phyloP scores from a whole-genome alignment of 1,140 invertebrate genomes.

The Drosophila bipectinata region DNA sequence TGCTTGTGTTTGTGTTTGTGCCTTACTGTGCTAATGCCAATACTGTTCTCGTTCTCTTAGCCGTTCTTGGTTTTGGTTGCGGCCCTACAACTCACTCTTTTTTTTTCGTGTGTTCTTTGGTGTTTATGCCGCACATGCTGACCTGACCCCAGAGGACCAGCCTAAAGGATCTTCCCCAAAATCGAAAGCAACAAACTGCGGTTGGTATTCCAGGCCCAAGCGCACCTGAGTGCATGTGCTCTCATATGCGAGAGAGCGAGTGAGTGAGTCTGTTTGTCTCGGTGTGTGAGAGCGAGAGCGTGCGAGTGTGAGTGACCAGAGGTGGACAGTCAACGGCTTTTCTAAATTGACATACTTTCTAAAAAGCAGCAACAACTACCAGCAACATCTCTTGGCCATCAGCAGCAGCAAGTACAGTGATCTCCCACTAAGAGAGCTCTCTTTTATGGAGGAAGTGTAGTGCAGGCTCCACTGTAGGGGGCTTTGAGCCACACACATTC shows the following conservation, averaged over 20 bases:
- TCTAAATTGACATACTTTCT: slow-evolving; percentile 82
- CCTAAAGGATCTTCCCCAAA: slow-evolving; percentile 3
- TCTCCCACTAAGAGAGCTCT: not conserved
- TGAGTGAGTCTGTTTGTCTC: not conserved
- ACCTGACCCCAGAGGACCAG: slow-evolving; percentile 15
- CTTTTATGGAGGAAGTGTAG: no score
- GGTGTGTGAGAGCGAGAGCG: slow-evolving; percentile 19
- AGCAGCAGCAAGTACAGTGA: slow-evolving; percentile 30
- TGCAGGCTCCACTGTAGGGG: slow-evolving; percentile 6
- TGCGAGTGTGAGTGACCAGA: slow-evolving; percentile 27
- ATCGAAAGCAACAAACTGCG: slow-evolving; percentile 34
- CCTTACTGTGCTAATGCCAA: not conserved
- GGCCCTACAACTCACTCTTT: slow-evolving; percentile 37
- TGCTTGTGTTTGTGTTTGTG: slow-evolving; percentile 33
- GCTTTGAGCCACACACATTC: slow-evolving; percentile 19
- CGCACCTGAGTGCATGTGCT: slow-evolving; percentile 25
- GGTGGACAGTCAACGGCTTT: slow-evolving; percentile 77
- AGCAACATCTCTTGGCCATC: slow-evolving; percentile 52
- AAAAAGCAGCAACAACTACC: slow-evolving; percentile 63
- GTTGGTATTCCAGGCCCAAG: slow-evolving; percentile 42
- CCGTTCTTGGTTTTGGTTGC: slow-evolving; percentile 14
- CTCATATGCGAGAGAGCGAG: not conserved
- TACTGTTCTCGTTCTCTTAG: slow-evolving; percentile 21
- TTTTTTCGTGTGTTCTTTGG: slow-evolving; percentile 67
- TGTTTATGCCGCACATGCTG: slow-evolving; percentile 17